Percentiles rank a stretch among this genome's conserved stretches.
Conservation (phyloP, 2,888 invertebrate species). For the Cheilosia vulpina region DNA sequence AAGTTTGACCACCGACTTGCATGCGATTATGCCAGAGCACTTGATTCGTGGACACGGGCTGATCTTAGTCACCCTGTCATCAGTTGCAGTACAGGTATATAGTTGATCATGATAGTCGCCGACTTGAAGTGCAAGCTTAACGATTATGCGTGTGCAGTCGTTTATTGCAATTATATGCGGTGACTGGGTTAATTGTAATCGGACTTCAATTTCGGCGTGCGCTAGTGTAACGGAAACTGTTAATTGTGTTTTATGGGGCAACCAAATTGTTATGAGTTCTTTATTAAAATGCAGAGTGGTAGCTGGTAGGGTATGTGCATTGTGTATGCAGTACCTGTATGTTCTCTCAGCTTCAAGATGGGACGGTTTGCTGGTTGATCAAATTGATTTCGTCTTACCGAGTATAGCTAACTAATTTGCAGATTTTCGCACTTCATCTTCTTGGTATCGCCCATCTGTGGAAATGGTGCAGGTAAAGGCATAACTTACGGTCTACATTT, state of each 20-base stretch:
- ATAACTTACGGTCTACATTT: too few species aligned
- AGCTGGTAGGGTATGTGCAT: background rate
- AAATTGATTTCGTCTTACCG: too few species aligned
- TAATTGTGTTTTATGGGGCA: slow-evolving; percentile 40
- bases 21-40: slow-evolving; percentile 13
- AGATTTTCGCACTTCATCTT: too few species aligned
- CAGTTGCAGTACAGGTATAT: background rate
- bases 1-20: slow-evolving; percentile 50
- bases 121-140: slow-evolving; percentile 4
- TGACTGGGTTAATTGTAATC: slow-evolving; percentile 39
- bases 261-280: background rate
- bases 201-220: slow-evolving; percentile 6
- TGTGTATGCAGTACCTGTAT: background rate
- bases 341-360: background rate
- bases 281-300: background rate
- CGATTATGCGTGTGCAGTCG: slow-evolving; percentile 55
- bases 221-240: slow-evolving; percentile 51
- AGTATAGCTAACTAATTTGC: too few species aligned
- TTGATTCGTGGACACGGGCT: slow-evolving; percentile 32
- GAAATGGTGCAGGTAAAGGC: too few species aligned
- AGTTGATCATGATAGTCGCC: slow-evolving; percentile 3
- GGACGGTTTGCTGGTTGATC: too few species aligned
- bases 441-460: too few species aligned
- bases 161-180: slow-evolving; percentile 32
- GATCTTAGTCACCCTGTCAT: slow-evolving; percentile 50